Evolutionary conservation across 2,113 vertebrate genomes (phyloP).

Genomic region (Xenotilapia longispinis): DNA sequence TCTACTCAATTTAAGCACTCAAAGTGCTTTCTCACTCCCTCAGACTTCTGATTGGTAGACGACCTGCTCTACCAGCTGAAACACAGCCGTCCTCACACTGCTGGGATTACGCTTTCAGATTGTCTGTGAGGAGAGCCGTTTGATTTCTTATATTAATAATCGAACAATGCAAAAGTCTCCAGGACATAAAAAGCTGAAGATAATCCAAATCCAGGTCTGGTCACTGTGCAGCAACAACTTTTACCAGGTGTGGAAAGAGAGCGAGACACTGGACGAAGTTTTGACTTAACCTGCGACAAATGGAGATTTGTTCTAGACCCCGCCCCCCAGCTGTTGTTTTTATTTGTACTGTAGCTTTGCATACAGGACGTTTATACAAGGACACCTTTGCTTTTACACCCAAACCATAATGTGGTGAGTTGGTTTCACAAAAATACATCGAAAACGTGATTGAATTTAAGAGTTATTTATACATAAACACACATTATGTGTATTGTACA

Average conservation of each 20-base stretch:
- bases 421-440: not conserved
- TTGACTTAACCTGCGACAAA: not conserved
- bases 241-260: not conserved
- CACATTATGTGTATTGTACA: not conserved
- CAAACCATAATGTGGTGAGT: not conserved
- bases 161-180: conserved; percentile 4
- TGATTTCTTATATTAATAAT: not conserved
- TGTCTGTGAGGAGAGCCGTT: not conserved
- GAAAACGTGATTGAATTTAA: not conserved
- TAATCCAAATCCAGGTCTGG: not conserved
- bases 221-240: not conserved
- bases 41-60: not conserved
- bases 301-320: not conserved
- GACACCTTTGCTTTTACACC: not conserved
- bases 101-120: not conserved
- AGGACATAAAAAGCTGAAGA: not conserved
- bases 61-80: not conserved
- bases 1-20: not conserved
- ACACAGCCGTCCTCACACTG: not conserved
- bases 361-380: not conserved
- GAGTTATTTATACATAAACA: not conserved
- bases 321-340: not conserved
- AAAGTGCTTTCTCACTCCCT: not conserved
- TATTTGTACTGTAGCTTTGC: conserved; percentile 35
- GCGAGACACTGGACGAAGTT: not conserved